A percentile compares a stretch with the other conserved stretches of the same genome.
These are phyloP conservation scores for Neoseiulus cucumeris DNA, from an alignment of 1,140 invertebrate species.

Conservation along the genomic window DNA sequence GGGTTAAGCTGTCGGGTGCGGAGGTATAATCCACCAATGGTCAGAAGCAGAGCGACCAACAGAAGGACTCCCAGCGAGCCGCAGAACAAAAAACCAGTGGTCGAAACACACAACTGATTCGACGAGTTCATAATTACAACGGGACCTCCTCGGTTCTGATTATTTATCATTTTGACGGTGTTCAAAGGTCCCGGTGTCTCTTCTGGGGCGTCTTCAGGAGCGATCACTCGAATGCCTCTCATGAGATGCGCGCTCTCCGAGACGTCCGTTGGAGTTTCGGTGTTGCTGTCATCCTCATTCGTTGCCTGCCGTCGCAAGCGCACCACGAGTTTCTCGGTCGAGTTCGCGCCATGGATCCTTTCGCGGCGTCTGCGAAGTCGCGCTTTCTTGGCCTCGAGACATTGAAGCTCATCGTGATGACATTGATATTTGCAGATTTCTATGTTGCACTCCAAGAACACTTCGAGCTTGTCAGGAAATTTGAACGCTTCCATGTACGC, in stretches of 20 bases:
- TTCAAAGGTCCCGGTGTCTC: neutral
- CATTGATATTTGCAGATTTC: constrained; percentile 61
- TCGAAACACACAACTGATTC: constrained; percentile 4
- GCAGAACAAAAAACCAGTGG: neutral
- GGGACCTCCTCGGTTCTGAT: neutral
- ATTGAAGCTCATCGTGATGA: constrained; percentile 24
- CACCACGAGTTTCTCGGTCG: neutral
- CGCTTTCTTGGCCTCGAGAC: constrained; percentile 4
- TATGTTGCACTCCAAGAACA: constrained; percentile 60
- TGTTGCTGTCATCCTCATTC: neutral
- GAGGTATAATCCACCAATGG: neutral
- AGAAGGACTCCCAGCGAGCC: neutral
- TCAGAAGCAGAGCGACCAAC: neutral
- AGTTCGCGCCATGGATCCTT: neutral
- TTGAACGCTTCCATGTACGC: constrained; percentile 66
- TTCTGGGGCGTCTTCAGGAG: neutral
- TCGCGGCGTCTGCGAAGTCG: neutral
- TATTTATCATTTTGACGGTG: neutral
- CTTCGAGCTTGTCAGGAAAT: constrained; percentile 66
- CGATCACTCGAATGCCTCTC: neutral
- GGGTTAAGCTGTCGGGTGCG: neutral
- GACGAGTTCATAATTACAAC: constrained; percentile 2
- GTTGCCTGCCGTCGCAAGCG: neutral
- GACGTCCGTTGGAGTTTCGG: neutral
- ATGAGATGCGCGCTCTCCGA: constrained; percentile 5